Evolutionary conservation across 2,888 invertebrate species (phyloP).

Genomic region (Chrysolina oricalcia): DNA sequence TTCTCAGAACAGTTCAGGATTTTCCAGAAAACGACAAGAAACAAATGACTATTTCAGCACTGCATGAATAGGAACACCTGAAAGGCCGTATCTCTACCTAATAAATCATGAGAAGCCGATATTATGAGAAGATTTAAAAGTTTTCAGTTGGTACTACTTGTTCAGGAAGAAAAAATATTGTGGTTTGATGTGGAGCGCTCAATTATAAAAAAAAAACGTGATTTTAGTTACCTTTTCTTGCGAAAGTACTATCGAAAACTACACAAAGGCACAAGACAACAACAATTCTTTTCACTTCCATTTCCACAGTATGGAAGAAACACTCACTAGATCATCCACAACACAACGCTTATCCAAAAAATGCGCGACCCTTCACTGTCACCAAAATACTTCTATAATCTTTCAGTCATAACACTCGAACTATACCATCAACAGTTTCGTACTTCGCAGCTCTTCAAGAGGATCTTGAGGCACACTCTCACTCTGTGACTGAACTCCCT

Average conservation of each 20-base stretch:
- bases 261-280: conserved; percentile 44
- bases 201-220: neutral
- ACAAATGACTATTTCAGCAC: no score
- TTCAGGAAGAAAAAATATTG: no score
- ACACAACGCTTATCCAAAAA: conserved; percentile 37
- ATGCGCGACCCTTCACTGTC: neutral
- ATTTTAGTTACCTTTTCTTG: conserved; percentile 26
- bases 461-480: conserved; percentile 48
- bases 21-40: no score
- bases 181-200: no score
- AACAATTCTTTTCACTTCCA: conserved; percentile 44
- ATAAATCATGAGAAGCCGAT: no score
- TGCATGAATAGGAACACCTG: no score
- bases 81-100: no score
- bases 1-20: no score
- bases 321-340: conserved; percentile 41
- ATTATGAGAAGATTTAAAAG: no score
- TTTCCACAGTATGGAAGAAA: conserved; percentile 34
- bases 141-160: no score
- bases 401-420: conserved; percentile 27
- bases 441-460: conserved; percentile 39
- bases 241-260: conserved; percentile 30
- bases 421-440: conserved; percentile 20
- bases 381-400: neutral
- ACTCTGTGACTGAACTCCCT: conserved; percentile 47